Evolutionary conservation across 2,113 vertebrate genomes (phyloP).

Genomic region (Corvus hawaiiensis): DNA sequence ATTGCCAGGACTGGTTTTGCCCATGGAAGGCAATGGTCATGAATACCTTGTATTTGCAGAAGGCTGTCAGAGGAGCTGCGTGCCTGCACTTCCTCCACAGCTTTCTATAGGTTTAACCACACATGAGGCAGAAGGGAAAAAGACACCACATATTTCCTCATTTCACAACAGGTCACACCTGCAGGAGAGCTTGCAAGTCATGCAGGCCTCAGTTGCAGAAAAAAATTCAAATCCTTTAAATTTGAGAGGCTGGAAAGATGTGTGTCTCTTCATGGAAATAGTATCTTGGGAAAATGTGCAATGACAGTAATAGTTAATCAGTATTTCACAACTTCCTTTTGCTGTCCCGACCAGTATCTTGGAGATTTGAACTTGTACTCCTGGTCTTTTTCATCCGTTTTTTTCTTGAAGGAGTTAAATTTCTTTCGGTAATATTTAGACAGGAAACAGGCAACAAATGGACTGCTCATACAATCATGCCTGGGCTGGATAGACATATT

Average conservation of each 20-base stretch:
- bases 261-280: not conserved
- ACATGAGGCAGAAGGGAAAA: not conserved
- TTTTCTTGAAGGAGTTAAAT: not conserved
- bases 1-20: constrained; percentile 14
- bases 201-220: not conserved
- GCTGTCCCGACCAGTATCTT: not conserved
- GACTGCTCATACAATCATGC: not conserved
- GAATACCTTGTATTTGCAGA: constrained; percentile 14
- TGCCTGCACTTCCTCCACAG: not conserved
- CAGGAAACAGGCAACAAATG: not conserved
- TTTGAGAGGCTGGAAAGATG: not conserved
- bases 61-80: not conserved
- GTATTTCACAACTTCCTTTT: not conserved
- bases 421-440: not conserved
- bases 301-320: not conserved
- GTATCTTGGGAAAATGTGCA: not conserved
- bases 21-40: constrained; percentile 31
- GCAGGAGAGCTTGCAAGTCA: not conserved
- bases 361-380: not conserved
- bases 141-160: not conserved
- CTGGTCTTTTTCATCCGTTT: not conserved
- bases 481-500: not conserved
- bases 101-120: not conserved
- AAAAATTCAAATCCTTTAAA: not conserved
- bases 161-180: not conserved